These are phyloP conservation scores for Scaptomyza reducta DNA, from an alignment of 2,888 invertebrate species.

Conservation along the genomic window DNA sequence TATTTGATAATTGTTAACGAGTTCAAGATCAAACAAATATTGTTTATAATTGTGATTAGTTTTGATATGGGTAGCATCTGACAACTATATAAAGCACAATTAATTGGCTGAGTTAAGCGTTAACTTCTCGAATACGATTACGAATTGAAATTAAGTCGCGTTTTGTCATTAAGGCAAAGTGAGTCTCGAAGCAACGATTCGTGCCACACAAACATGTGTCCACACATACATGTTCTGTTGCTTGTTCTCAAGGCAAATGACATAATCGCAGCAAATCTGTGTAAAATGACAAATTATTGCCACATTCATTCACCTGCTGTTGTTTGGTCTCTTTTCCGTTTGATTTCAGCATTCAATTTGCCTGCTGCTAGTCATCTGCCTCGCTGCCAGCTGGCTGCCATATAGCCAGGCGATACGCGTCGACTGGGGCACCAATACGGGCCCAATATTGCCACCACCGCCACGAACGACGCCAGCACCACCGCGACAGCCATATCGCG, in stretches of 20 bases:
- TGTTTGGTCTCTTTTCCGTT: neutral
- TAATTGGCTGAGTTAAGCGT: slow-evolving; percentile 57
- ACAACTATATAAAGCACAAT: slow-evolving; percentile 70
- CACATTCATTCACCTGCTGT: slow-evolving; percentile 21
- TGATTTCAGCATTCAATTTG: slow-evolving; percentile 65
- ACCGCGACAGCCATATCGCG: slow-evolving; percentile 85
- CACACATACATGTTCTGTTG: neutral
- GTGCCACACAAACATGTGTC: slow-evolving; percentile 7
- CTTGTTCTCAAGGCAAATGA: slow-evolving; percentile 38
- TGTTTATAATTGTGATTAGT: neutral
- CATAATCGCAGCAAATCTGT: slow-evolving; percentile 11
- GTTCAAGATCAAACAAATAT: slow-evolving; percentile 61
- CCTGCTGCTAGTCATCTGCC: slow-evolving; percentile 81
- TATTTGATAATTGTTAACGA: slow-evolving; percentile 63
- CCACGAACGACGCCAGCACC: slow-evolving; percentile 85
- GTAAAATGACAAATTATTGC: slow-evolving; percentile 29
- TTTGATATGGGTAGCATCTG: slow-evolving; percentile 41
- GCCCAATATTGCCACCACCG: slow-evolving; percentile 87
- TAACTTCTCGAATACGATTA: slow-evolving; percentile 15
- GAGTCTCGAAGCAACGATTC: slow-evolving; percentile 33
- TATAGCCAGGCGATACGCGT: slow-evolving; percentile 86
- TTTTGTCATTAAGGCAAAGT: slow-evolving; percentile 54
- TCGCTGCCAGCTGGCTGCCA: slow-evolving; percentile 61
- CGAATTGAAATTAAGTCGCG: slow-evolving; percentile 9
- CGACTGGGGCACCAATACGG: slow-evolving; percentile 87